Percentiles rank a stretch among this genome's conserved stretches.
These are phyloP conservation scores for Nebria salina DNA, from an alignment of 2,888 invertebrate genomes.

Conservation along the genomic window DNA sequence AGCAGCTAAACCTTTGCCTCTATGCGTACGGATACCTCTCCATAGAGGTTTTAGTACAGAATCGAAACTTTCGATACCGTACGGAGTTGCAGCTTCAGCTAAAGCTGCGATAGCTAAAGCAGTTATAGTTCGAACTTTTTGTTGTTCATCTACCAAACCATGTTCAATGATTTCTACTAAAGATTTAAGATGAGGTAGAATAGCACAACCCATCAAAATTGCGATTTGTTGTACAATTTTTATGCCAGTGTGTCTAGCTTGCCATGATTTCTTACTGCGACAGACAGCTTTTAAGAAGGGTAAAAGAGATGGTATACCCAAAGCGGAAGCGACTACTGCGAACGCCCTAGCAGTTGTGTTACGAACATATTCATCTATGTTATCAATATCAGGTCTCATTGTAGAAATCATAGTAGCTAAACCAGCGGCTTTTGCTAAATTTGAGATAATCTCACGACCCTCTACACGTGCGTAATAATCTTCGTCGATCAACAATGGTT, in stretches of 20 bases:
- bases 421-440: conserved; percentile 98
- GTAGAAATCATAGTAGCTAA: conserved; percentile 99
- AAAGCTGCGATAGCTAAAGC: conserved; percentile 97
- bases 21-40: conserved; percentile 96
- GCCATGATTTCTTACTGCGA: conserved; percentile 99
- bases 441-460: conserved; percentile 98
- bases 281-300: conserved; percentile 99
- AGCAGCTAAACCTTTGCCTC: conserved; percentile 96
- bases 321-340: conserved; percentile 99
- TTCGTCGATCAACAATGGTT: conserved; percentile 98
- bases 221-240: conserved; percentile 99
- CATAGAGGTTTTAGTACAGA: conserved; percentile 98
- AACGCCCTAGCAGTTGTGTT: conserved; percentile 99
- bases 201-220: conserved; percentile 99
- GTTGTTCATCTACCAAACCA: conserved; percentile 97
- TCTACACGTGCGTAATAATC: conserved; percentile 99
- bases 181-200: conserved; percentile 96
- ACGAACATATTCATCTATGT: conserved; percentile 98
- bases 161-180: conserved; percentile 99
- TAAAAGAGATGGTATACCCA: conserved; percentile 96
- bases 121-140: conserved; percentile 98
- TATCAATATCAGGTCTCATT: conserved; percentile 99
- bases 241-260: conserved; percentile 96
- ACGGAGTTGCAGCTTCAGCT: conserved; percentile 99
- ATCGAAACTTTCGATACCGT: conserved; percentile 99